Evolutionary conservation across 2,113 vertebrate genomes (phyloP).

Genomic region (Arizona elegans): DNA sequence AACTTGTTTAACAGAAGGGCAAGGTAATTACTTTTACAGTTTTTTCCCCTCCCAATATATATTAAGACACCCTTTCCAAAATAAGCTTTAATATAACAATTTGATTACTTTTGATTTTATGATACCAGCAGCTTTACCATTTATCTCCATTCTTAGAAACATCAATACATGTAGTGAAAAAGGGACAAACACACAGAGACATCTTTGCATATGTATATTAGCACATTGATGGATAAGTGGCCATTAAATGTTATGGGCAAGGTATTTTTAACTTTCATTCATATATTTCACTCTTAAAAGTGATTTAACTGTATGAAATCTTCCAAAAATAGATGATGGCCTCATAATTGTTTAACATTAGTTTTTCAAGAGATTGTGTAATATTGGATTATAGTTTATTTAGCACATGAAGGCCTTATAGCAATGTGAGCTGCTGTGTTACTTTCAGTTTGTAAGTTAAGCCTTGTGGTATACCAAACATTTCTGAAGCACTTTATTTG

Average conservation of each 20-base stretch:
- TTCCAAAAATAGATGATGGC: neutral
- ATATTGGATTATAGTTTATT: neutral
- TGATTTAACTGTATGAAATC: neutral
- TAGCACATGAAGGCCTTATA: neutral
- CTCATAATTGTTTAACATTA: neutral
- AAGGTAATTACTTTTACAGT: slow-evolving; percentile 73
- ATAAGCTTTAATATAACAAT: neutral
- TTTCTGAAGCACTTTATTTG: neutral
- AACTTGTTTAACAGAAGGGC: slow-evolving; percentile 95
- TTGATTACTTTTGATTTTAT: neutral
- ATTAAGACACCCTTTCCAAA: neutral
- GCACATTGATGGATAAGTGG: neutral
- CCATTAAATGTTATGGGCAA: neutral
- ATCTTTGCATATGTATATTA: neutral
- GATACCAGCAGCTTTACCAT: neutral
- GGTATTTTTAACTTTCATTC: neutral
- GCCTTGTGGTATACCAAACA: neutral
- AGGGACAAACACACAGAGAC: neutral
- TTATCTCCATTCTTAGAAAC: neutral
- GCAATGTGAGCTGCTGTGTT: neutral
- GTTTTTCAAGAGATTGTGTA: neutral
- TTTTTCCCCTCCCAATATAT: neutral
- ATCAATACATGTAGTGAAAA: neutral
- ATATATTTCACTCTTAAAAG: neutral
- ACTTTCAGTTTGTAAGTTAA: neutral